A percentile compares a stretch with the other conserved stretches of the same genome.
Conservation (phyloP, 1,140 invertebrate genomes). For the Piezodorus guildinii region DNA sequence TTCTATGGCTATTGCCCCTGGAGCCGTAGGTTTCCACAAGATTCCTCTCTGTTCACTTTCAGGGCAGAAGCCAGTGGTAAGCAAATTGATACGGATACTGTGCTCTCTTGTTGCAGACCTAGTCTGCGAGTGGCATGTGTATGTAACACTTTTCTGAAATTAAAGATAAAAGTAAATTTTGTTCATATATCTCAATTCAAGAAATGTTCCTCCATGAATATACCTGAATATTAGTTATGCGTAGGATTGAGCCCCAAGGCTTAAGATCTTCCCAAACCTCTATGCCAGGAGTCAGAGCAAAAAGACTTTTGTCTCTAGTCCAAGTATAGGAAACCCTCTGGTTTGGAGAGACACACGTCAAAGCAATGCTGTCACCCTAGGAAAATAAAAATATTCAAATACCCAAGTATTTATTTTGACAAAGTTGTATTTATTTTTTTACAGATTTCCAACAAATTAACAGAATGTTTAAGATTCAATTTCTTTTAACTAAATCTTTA, state of each 20-base stretch:
- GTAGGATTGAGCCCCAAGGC: conserved; percentile 26
- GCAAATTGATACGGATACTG: conserved; percentile 43
- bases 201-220: neutral
- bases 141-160: conserved; percentile 46
- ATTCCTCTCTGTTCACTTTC: neutral
- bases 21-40: neutral
- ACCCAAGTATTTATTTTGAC: too few species aligned
- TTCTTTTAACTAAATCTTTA: too few species aligned
- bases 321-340: conserved; percentile 57
- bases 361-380: conserved; percentile 50
- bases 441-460: too few species aligned
- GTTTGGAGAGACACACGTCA: conserved; percentile 50
- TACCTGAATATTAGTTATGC: conserved; percentile 27
- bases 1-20: neutral
- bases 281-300: conserved; percentile 51
- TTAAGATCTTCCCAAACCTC: conserved; percentile 61
- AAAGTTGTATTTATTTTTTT: too few species aligned
- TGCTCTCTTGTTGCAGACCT: conserved; percentile 43
- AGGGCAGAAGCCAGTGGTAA: neutral
- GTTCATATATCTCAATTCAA: too few species aligned
- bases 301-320: conserved; percentile 58
- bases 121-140: conserved; percentile 45
- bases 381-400: conserved; percentile 22
- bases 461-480: too few species aligned
- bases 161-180: too few species aligned